Base-by-base conservation (phyloP, 2,113 vertebrate species). In the Oreochromis tanganicae region DNA sequence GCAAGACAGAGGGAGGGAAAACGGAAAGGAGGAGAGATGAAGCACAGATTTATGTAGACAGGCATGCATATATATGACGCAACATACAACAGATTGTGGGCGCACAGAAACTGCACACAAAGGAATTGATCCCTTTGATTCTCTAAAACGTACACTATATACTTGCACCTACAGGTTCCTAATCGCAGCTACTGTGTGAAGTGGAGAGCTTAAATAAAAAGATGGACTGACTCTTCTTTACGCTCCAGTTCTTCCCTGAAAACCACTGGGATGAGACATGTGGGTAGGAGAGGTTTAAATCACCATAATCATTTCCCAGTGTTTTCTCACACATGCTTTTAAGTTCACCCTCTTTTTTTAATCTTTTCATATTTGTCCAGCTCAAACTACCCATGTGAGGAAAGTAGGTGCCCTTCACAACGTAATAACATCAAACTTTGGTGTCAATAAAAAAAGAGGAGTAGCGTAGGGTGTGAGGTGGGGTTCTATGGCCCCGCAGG, bases 221-320 rank as follows among this genome's bases (percentile, higher is more conserved):
- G 48, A 71, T 3, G 83, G 88, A 91, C 93, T 89, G 29, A 80
- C 86, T 91, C 92, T 95, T 93, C 93, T 93, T 94, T 93, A 92
- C 6, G 46, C 83, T 90, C 55, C 87, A 88, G 87, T 89, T 82
- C 2, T 80, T 71, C 83, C 79, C 36, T 73, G 71, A 85, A 93
- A 90, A 90, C 86, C 85, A 81, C 52, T 38, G 86, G 90, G 94
- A 90, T 83, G 86, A 89, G 85, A 85, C 48, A n/a, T 56, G 84
- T 75, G 79, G 83, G 86, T 61, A 66, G 82, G 73, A 86, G 80
- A 61, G 85, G 73, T 90, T 92, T 91, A 94, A 94, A 95, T 95
- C 93, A 93, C 86, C 86, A 88, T 94, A 94, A 95, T 92, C 90
- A 87, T 84, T 54, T 91, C 66, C 80, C 91, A 41, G 81, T 54